These are phyloP conservation scores for Halyomorpha halys DNA, from an alignment of 1,140 invertebrate species.

Conservation along the genomic window DNA sequence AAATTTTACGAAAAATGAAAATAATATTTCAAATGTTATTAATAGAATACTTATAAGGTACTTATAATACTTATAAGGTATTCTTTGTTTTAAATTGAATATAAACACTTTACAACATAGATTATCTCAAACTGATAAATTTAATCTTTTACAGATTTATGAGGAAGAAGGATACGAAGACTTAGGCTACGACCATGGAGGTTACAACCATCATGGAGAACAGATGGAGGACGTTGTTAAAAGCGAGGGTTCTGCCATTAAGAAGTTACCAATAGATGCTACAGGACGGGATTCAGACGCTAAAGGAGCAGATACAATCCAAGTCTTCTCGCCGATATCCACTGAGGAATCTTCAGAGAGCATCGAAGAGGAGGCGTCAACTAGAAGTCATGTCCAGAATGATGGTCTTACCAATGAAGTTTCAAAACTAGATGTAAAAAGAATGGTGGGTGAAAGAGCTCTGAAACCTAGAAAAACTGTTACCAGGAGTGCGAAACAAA, in stretches of 20 bases:
- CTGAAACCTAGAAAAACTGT: background rate
- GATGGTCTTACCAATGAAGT: too few species aligned
- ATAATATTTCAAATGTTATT: too few species aligned
- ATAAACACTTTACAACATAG: too few species aligned
- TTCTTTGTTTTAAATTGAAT: too few species aligned
- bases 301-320: background rate
- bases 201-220: conserved; percentile 53
- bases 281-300: background rate
- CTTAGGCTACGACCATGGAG: conserved; percentile 62
- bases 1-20: too few species aligned
- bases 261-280: background rate
- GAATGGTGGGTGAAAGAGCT: background rate
- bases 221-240: conserved; percentile 31
- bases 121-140: too few species aligned
- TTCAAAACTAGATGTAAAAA: background rate
- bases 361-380: background rate
- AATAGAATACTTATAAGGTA: too few species aligned
- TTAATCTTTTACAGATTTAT: conserved; percentile 43
- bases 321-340: background rate
- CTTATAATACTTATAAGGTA: too few species aligned
- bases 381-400: background rate
- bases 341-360: too few species aligned
- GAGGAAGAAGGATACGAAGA: conserved; percentile 70
- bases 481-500: background rate
- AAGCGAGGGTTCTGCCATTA: background rate